These are phyloP conservation scores for Bombus waltoni DNA, from an alignment of 1,140 invertebrate genomes.

Conservation along the genomic window DNA sequence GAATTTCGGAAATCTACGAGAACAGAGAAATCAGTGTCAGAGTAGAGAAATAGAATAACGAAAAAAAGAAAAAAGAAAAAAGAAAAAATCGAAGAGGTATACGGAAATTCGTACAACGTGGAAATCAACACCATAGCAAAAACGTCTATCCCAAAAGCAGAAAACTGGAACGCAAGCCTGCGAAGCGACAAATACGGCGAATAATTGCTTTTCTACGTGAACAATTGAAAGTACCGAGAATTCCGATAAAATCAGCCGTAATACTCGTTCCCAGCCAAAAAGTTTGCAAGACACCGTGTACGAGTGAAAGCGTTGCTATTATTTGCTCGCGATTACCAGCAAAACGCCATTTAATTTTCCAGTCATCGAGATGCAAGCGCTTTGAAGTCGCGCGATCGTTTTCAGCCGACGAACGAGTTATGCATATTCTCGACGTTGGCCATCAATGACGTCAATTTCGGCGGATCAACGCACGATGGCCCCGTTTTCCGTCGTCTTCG, in stretches of 20 bases:
- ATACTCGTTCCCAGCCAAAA: background rate
- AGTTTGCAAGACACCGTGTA: background rate
- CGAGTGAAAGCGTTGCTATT: conserved; percentile 24
- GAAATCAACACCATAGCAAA: no score
- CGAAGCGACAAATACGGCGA: background rate
- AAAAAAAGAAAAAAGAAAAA: no score
- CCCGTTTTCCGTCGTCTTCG: background rate
- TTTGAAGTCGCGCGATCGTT: background rate
- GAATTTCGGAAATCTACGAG: no score
- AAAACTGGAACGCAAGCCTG: background rate
- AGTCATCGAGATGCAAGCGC: background rate
- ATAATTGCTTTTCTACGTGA: background rate
- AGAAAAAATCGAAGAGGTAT: no score
- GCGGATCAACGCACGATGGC: background rate
- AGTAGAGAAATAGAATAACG: no score
- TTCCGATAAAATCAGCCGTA: background rate
- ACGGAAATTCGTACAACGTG: no score
- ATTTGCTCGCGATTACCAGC: background rate
- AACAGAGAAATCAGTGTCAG: no score
- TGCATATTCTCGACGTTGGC: background rate
- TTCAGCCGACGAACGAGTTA: background rate
- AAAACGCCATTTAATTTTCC: background rate
- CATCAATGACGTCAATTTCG: background rate
- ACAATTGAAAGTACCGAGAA: background rate
- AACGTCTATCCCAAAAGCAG: no score